Evolutionary conservation across 2,113 vertebrate genomes (phyloP), one percentile per base, ranked within the genome.

Genomic region (Phalacrocorax carbo): DNA sequence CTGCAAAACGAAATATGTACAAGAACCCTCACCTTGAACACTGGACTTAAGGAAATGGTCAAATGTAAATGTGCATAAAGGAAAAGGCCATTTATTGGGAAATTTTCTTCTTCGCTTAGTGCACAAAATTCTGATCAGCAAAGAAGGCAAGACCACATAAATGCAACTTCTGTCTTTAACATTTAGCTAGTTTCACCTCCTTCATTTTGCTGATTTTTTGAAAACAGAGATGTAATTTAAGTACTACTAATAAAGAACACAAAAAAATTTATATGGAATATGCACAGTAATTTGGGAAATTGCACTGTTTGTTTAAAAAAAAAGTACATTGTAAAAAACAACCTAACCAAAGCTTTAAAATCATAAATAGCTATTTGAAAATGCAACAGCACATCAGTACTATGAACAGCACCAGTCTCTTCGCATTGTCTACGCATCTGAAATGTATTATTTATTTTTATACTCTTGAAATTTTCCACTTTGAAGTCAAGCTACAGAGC

Each of bases 341-440:
- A 49, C 10, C 18, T 21, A 32, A 58, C 36, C 23, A 9, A 29
- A 76, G 11, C 13, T 79, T 91, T 84, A 49, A 86, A 71, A 72
- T 36, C 32, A 40, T 16, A 21, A 18, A 78, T 7, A 75, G 78
- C 25, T 23, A 34, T 3, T 4, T 51, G 40, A 61, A 90, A 92
- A 75, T 0, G 5, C 60, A 58, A 68, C 16, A 36, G 29, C 25
- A n/a, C 13, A 20, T 13, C 32, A 44, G 40, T 10, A 3, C 32
- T 27, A 6, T 2, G 57, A 79, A 14, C 57, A 54, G 62, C 15
- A 34, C 0, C 12, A 51, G 15, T 4, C 26, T 12, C 40, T 36
- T 13, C 61, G 52, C n/a, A 29, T 0, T 46, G 36, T 5, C 32
- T 25, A 22, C 1, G 1, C 7, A 61, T 20, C 21, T 54, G 42